Conservation (phyloP, 1,140 invertebrate genomes). For the Acromyrmex heyeri region DNA sequence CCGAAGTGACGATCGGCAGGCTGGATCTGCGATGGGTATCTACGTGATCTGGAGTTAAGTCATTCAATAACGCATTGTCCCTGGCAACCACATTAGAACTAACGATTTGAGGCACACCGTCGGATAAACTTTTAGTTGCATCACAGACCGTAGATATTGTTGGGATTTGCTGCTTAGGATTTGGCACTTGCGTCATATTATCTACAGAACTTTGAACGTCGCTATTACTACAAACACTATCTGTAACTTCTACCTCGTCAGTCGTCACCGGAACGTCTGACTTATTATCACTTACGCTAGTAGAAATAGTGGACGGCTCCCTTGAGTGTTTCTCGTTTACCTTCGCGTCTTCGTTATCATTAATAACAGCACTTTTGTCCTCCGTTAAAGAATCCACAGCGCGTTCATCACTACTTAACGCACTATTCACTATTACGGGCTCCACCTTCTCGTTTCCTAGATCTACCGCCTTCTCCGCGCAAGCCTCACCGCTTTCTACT, state of each 20-base stretch:
- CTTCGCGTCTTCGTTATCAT: slow-evolving; percentile 79
- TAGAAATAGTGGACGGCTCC: slow-evolving; percentile 89
- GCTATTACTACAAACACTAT: slow-evolving; percentile 86
- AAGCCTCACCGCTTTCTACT: slow-evolving; percentile 76
- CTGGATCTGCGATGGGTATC: slow-evolving; percentile 88
- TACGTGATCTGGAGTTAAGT: slow-evolving; percentile 81
- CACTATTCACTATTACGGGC: slow-evolving; percentile 74
- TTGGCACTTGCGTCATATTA: slow-evolving; percentile 87
- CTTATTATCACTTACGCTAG: slow-evolving; percentile 87
- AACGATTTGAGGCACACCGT: slow-evolving; percentile 86
- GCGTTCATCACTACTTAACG: slow-evolving; percentile 77
- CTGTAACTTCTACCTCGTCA: slow-evolving; percentile 82
- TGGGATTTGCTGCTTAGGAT: slow-evolving; percentile 89
- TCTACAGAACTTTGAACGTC: slow-evolving; percentile 85
- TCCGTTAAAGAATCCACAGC: slow-evolving; percentile 69
- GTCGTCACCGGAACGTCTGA: slow-evolving; percentile 81
- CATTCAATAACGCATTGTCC: slow-evolving; percentile 79
- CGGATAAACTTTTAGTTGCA: slow-evolving; percentile 86
- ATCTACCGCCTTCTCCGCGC: slow-evolving; percentile 67
- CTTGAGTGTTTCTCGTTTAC: slow-evolving; percentile 83
- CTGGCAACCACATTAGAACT: slow-evolving; percentile 82
- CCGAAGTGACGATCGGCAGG: slow-evolving; percentile 88
- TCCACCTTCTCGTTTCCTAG: slow-evolving; percentile 74
- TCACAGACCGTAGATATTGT: slow-evolving; percentile 92
- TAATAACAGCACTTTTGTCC: slow-evolving; percentile 85